Evolutionary conservation across 2,797 vertebrate species (phyloP).

Genomic region (Amphiprion clarkii): DNA sequence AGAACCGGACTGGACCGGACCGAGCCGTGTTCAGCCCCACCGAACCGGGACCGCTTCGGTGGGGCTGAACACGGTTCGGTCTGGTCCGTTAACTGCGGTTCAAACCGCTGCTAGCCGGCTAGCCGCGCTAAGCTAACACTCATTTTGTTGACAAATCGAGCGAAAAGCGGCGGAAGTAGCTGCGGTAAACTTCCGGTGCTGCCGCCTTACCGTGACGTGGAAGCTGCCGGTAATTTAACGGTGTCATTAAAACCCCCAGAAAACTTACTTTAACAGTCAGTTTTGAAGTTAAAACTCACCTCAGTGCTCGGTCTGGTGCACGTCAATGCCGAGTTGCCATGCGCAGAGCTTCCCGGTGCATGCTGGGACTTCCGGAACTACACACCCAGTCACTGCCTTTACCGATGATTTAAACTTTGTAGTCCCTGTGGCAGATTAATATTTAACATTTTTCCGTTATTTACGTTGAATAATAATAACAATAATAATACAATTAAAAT

Average conservation of each 20-base stretch:
- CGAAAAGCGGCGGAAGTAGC: neutral
- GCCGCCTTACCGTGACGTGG: no score
- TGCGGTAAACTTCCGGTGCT: neutral
- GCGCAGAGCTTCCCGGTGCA: conserved; percentile 26
- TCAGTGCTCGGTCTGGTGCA: conserved; percentile 4
- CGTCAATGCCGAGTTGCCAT: conserved; percentile 2
- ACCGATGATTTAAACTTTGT: no score
- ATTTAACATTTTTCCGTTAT: no score
- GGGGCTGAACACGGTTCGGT: no score
- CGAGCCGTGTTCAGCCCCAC: neutral
- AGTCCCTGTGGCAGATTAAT: no score
- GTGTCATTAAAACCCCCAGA: neutral
- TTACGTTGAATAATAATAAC: no score
- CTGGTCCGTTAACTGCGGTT: neutral
- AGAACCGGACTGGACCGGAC: neutral
- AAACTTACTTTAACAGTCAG: neutral
- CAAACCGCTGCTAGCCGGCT: conserved; percentile 28
- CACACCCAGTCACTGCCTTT: no score
- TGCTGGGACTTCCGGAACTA: conserved; percentile 25
- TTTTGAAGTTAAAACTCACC: conserved; percentile 31
- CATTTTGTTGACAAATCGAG: fast-evolving
- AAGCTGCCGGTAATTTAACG: fast-evolving
- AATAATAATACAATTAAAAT: no score
- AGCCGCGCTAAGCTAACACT: conserved; percentile 27
- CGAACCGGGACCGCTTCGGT: neutral